phyloP scores from a whole-genome alignment of 2,113 vertebrate species.

The Chionis minor region DNA sequence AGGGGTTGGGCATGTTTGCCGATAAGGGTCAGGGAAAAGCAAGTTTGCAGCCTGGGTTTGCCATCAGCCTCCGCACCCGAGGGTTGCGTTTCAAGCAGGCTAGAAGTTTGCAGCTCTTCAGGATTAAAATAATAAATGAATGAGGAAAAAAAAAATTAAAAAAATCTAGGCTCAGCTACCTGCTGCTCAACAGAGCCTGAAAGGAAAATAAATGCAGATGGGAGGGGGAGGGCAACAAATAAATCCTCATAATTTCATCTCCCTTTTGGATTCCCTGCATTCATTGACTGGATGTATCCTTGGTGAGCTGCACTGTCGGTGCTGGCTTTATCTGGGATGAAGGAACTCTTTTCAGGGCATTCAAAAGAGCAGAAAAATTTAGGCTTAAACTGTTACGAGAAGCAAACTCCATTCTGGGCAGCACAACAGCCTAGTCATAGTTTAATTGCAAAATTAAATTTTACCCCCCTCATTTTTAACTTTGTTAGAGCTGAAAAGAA shows the following conservation, averaged over 20 bases:
- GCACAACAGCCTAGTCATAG: too few species aligned
- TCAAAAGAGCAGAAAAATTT: not conserved
- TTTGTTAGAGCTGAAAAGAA: not conserved
- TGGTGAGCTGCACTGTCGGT: not conserved
- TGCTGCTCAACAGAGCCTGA: not conserved
- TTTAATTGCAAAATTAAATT: not conserved
- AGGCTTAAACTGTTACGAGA: not conserved
- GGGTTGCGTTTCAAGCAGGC: too few species aligned
- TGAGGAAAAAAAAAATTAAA: not conserved
- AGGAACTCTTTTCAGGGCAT: not conserved
- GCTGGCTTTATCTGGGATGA: not conserved
- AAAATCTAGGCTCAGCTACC: not conserved
- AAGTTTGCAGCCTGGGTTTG: not conserved
- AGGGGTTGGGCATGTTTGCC: not conserved
- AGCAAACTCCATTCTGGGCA: accelerated
- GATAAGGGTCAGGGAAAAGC: not conserved
- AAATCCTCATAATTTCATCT: not conserved
- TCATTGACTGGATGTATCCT: not conserved
- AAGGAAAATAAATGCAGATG: not conserved
- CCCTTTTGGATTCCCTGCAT: accelerated
- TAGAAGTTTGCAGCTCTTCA: not conserved
- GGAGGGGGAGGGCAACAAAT: not conserved
- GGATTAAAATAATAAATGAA: not conserved
- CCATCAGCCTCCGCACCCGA: not conserved
- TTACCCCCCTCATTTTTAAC: not conserved